These are phyloP conservation scores for Leptinotarsa undecemlineata DNA, from an alignment of 1,140 invertebrate genomes.

Conservation along the genomic window DNA sequence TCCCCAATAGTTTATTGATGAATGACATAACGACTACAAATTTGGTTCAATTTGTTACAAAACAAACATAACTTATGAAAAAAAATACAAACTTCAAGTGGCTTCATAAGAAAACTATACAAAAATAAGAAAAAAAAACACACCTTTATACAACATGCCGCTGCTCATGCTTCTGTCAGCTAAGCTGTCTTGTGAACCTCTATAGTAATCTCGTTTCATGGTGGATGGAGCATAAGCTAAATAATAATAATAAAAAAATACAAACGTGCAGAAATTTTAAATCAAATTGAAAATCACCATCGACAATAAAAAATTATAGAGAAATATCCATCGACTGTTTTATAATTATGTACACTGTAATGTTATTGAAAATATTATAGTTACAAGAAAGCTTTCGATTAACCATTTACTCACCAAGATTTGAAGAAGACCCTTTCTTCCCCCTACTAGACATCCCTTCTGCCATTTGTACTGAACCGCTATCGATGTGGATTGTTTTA, in stretches of 20 bases:
- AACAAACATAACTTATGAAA: no score
- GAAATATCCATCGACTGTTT: constrained; percentile 26
- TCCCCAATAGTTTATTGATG: no score
- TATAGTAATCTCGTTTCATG: constrained; percentile 84
- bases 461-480: constrained; percentile 71
- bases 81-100: no score
- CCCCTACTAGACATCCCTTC: constrained; percentile 76
- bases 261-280: constrained; percentile 27
- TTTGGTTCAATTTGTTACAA: no score
- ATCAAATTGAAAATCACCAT: no score
- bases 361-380: constrained; percentile 19
- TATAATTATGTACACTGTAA: neutral
- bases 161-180: constrained; percentile 64
- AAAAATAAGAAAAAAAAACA: constrained; percentile 49
- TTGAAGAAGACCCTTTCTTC: constrained; percentile 80
- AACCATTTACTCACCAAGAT: constrained; percentile 59
- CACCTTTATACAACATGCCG: constrained; percentile 62
- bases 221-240: constrained; percentile 53
- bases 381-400: constrained; percentile 32
- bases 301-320: constrained; percentile 50
- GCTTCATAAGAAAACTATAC: neutral
- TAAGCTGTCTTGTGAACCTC: constrained; percentile 83
- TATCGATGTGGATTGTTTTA: constrained; percentile 87
- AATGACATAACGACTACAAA: no score
- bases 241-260: constrained; percentile 42